Evolutionary conservation across 2,888 invertebrate genomes (phyloP), one percentile per base, ranked within the genome.

Genomic region (Leptinotarsa tumamoca): DNA sequence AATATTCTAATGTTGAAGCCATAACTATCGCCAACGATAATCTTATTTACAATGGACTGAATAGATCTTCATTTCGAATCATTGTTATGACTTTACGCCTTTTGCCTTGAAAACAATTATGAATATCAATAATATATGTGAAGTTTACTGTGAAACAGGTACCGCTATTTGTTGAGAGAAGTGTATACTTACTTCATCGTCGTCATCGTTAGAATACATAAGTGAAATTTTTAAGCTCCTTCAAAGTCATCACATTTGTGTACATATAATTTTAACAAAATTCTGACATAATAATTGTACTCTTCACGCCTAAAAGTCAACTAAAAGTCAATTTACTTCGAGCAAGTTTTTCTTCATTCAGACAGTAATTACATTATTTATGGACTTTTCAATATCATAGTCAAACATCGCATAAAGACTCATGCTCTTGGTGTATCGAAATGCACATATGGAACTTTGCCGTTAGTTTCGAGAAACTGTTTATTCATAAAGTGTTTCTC

Each of bases 261-360:
- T 79, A 72, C 78, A 52, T 74, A 78, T 71, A 54, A 76, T 79
- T 69, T 79, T 76, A 79, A 72, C 79, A 70, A 75, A 76, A 76
- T 76, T 79, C 72, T n/a, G 52, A 7, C n/a, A 49, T 68, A 27
- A 52, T 51, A 68, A 51, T 68, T 10, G 52, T 21, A 52, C 51
- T 23, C 15, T 52, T 68, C 15, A 52, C 52, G 52, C 14, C 27
- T 27, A 68, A 63, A 15, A 15, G 63, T 17, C 63, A 63, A 63
- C 17, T 33, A 63, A 33, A 77, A 67, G 63, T 43, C 63, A n/a
- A n/a, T 63, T 33, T 43, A 43, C 43, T 18, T 15, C 51, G 72
- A 33, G 43, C 5, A 50, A 23, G 13, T 4, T 72, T 33, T 52
- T 66, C 54, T 18, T 63, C 63, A 50, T 72, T 63, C 13, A 27